These are phyloP conservation scores for Crocodylus rhombifer DNA, from an alignment of 2,797 vertebrate species.

Conservation along the genomic window DNA sequence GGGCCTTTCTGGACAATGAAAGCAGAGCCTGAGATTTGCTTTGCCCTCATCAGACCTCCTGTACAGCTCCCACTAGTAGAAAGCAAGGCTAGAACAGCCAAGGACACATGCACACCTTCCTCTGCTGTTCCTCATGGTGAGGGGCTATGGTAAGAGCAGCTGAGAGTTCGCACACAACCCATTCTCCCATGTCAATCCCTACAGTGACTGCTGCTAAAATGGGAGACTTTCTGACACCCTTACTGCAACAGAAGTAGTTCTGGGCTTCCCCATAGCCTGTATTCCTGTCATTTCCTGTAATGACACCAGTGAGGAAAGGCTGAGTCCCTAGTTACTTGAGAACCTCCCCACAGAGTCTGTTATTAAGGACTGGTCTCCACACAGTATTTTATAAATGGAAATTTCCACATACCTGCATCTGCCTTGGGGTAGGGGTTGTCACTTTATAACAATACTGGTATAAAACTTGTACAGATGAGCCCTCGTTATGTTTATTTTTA, in stretches of 20 bases:
- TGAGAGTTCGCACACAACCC: background rate
- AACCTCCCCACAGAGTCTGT: background rate
- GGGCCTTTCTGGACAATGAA: background rate
- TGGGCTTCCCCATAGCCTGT: fast-evolving
- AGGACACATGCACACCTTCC: background rate
- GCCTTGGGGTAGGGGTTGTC: background rate
- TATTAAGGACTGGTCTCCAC: background rate
- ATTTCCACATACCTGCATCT: background rate
- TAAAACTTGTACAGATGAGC: background rate
- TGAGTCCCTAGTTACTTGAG: background rate
- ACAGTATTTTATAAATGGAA: fast-evolving
- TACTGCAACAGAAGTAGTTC: fast-evolving
- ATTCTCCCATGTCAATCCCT: background rate
- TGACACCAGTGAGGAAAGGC: background rate
- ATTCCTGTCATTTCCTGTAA: background rate
- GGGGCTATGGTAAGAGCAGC: background rate
- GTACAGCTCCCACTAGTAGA: background rate
- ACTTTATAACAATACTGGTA: background rate
- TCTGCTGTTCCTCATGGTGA: background rate
- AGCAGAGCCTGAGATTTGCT: background rate
- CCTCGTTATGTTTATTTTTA: background rate
- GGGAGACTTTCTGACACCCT: background rate
- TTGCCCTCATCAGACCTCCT: background rate
- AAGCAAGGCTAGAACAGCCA: background rate
- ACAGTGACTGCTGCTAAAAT: background rate